Conservation (phyloP, 2,113 vertebrate species). For the Chaetorhynchus papuensis region DNA sequence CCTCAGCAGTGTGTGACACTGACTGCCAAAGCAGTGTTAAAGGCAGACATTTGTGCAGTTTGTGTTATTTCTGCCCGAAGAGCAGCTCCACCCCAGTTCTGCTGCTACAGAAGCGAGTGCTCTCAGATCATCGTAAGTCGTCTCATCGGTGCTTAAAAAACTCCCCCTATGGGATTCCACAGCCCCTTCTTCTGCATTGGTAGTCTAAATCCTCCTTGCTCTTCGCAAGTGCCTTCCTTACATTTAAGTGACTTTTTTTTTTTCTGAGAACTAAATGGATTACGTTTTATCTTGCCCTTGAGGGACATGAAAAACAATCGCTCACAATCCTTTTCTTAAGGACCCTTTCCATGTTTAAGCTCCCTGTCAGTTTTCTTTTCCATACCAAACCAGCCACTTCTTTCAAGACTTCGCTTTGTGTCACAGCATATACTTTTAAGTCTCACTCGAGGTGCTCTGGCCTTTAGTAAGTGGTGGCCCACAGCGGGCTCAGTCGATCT, state of each 20-base stretch:
- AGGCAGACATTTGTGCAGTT: not conserved
- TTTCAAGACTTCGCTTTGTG: not conserved
- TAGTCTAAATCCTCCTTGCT: not conserved
- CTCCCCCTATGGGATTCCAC: not conserved
- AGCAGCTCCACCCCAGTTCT: not conserved
- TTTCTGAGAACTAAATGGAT: constrained; percentile 4
- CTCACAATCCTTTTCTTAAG: not conserved
- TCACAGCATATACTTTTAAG: not conserved
- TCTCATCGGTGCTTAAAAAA: not conserved
- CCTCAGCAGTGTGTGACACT: not conserved
- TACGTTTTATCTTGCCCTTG: constrained; percentile 44
- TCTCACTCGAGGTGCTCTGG: not conserved
- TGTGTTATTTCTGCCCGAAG: not conserved
- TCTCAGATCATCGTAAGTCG: not conserved
- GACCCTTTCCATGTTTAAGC: not conserved
- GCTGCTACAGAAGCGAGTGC: not conserved
- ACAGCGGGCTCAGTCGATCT: not conserved
- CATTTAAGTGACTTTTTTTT: not conserved
- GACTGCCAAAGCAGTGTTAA: not conserved
- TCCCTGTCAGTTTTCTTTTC: not conserved
- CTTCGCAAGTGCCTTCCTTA: not conserved
- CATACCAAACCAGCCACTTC: not conserved
- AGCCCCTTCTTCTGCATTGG: not conserved
- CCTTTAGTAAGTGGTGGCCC: not conserved
- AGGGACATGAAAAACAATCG: constrained; percentile 30